phyloP scores from a whole-genome alignment of 1,140 invertebrate genomes.

The Conus betulinus region DNA sequence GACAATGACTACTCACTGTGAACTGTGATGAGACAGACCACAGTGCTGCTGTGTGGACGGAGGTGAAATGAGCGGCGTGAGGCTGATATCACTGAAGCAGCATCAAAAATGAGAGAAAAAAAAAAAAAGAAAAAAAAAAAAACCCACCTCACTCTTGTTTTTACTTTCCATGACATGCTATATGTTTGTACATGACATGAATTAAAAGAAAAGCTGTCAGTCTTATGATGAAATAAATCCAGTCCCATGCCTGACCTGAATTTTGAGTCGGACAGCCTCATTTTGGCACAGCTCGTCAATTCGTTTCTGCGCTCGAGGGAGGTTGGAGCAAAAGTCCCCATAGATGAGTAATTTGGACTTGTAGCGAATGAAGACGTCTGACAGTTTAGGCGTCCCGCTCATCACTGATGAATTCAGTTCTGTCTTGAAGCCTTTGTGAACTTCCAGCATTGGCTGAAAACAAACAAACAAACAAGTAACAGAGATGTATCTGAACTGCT shows the following conservation, averaged over 20 bases:
- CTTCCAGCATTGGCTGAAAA: constrained; percentile 86
- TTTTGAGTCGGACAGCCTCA: constrained; percentile 79
- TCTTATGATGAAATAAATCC: no score
- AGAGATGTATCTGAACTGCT: neutral
- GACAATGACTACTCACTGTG: no score
- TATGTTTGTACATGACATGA: no score
- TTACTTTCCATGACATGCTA: no score
- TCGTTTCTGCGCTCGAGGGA: constrained; percentile 86
- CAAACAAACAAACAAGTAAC: neutral
- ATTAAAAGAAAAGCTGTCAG: no score
- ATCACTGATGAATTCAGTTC: constrained; percentile 85
- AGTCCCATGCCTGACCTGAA: constrained; percentile 73
- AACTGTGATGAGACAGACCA: no score
- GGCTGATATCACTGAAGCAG: no score
- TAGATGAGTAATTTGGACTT: constrained; percentile 94
- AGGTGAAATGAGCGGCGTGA: no score
- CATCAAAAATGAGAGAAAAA: no score
- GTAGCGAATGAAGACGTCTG: constrained; percentile 86
- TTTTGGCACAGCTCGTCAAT: constrained; percentile 86
- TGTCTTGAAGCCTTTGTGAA: constrained; percentile 88
- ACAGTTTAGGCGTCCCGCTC: constrained; percentile 73
- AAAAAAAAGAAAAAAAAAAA: no score
- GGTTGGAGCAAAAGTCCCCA: constrained; percentile 95
- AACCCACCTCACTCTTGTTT: no score
- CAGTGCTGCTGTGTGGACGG: no score